Base-by-base conservation (phyloP, 1,140 invertebrate genomes). In the Lepidurus couesii region DNA sequence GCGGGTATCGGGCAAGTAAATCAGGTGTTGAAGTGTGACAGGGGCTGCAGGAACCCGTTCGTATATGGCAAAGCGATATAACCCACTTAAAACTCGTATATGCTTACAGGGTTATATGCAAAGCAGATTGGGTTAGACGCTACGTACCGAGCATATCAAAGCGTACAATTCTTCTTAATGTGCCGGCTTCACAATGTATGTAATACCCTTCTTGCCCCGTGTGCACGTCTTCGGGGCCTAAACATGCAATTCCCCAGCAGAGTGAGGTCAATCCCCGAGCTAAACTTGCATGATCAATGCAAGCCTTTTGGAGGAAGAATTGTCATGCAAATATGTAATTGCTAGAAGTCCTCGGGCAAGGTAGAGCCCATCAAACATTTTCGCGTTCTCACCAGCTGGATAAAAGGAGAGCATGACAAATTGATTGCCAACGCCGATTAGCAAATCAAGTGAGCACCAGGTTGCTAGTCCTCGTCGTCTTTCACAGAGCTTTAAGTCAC, bases 21-120 rank as follows among this genome's bases (percentile, higher is more conserved):
- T 65, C 53, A 65, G 53, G 53, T 65, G 53, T 65, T 65, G 53
- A 65, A 65, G 53, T n/a, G 53, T 65, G 53, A 65, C 53, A 65
- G 53, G 53, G 6, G 16, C 21, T 16, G 53, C 4, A 65, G 3
- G 13, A 65, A 65, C 53, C 21, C 53, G 16, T 65, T 65, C 53
- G 16, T 65, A 65, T 65, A 65, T 65, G 53, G 53, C 21, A 65
- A 7, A 65, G 53, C 53, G 16, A 7, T 16, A 13, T 13, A 13
- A 65, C 53, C 53, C 21, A n/a, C 53, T 65, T 65, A 13, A 16
- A 65, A 21, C 9, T 65, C 53, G 13, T 65, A 65, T 65, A 65
- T 65, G 53, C 53, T 65, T 21, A 65, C 53, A n/a, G 21, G 53
- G 53, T 13, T 65, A 65, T 65, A 65, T 65, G 53, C 13, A 65